These are phyloP conservation scores for Hypotaenidia philippensis DNA, from an alignment of 2,797 vertebrate species.

Conservation along the genomic window DNA sequence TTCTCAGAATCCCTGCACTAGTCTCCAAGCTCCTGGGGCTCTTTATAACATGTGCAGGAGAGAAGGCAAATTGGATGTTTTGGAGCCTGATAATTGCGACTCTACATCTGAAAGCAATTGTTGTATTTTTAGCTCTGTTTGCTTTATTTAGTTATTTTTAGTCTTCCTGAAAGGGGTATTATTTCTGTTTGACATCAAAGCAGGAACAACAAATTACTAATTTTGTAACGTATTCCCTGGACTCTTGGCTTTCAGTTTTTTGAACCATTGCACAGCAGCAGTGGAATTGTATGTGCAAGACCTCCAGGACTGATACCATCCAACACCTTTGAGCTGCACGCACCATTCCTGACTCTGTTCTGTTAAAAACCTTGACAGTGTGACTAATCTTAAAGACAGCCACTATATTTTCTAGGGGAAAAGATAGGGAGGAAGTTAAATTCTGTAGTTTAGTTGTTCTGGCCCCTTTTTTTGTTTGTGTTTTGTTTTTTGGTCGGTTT, in stretches of 20 bases:
- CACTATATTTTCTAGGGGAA: background rate
- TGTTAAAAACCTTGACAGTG: background rate
- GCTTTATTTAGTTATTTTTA: slow-evolving; percentile 56
- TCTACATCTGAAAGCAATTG: slow-evolving; percentile 46
- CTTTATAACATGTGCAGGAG: background rate
- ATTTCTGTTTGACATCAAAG: slow-evolving; percentile 57
- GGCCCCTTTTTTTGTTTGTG: background rate
- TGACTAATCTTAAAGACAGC: background rate
- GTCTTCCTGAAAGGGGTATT: slow-evolving; percentile 50
- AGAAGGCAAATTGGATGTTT: background rate
- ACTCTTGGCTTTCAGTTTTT: slow-evolving; percentile 35
- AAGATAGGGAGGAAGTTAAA: background rate
- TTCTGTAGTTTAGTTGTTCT: background rate
- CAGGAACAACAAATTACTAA: slow-evolving; percentile 46
- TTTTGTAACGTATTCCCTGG: slow-evolving; percentile 38
- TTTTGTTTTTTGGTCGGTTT: too few species aligned
- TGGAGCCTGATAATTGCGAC: slow-evolving; percentile 19
- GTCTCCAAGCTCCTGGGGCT: background rate
- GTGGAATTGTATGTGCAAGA: background rate
- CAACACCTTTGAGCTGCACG: background rate
- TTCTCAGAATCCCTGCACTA: background rate
- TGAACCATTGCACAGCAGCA: slow-evolving; percentile 21
- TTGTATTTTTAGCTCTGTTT: slow-evolving; percentile 46
- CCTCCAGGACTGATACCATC: background rate
- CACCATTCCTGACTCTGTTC: background rate